Evolutionary conservation across 2,888 invertebrate species (phyloP).

Genomic region (Sericinus montela): DNA sequence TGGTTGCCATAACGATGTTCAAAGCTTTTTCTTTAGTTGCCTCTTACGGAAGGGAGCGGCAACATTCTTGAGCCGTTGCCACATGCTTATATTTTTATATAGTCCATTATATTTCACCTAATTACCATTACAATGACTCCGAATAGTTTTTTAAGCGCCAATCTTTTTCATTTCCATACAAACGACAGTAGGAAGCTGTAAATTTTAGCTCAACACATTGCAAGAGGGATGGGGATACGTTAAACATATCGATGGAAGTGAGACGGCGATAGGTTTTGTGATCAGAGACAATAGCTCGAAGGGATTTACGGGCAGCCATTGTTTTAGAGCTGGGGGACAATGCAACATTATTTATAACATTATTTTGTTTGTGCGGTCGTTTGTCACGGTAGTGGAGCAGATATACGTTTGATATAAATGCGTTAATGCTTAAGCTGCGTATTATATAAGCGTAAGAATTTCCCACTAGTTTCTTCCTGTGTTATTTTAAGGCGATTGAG

Average conservation of each 20-base stretch:
- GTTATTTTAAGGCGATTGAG: no score
- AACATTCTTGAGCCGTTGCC: no score
- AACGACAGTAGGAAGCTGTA: constrained; percentile 16
- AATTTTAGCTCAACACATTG: neutral
- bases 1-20: no score
- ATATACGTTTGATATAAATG: neutral
- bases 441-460: no score
- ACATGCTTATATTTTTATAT: no score
- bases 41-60: no score
- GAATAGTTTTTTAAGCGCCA: constrained; percentile 12
- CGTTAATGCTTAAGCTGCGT: no score
- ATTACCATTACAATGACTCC: constrained; percentile 3
- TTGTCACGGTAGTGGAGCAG: neutral
- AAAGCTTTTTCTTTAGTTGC: no score
- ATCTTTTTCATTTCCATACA: constrained; percentile 12
- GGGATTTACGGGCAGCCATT: constrained; percentile 15
- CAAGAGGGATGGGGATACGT: neutral
- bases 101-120: neutral
- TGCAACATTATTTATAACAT: constrained; percentile 10
- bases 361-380: constrained; percentile 6
- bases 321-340: constrained; percentile 8
- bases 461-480: no score
- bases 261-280: constrained; percentile 13
- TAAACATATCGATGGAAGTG: neutral
- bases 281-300: constrained; percentile 12